Conservation (phyloP, 2,113 vertebrate species). For the Genyomyrus donnyi region DNA sequence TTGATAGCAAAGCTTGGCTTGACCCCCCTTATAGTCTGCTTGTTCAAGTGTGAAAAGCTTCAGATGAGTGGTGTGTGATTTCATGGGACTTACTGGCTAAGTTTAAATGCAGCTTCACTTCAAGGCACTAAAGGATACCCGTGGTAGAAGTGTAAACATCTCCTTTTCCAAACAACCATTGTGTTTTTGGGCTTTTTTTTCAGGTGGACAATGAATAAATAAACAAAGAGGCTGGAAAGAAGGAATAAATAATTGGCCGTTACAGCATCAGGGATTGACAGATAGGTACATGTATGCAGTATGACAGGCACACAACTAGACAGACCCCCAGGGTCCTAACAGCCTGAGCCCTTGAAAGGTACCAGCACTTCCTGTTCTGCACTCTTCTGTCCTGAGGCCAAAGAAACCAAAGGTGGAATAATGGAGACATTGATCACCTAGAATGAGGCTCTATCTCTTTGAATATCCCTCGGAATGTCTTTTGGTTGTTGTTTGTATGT, state of each 20-base stretch:
- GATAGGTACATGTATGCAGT: neutral
- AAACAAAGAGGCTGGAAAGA: neutral
- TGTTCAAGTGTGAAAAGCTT: neutral
- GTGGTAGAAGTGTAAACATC: neutral
- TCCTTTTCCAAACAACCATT: neutral
- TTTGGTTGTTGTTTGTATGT: slow-evolving; percentile 47
- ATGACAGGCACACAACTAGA: neutral
- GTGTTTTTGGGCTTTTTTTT: neutral
- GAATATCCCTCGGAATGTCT: slow-evolving; percentile 28
- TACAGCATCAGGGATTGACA: neutral
- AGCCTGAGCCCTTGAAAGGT: neutral
- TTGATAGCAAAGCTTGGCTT: neutral
- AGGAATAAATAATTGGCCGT: neutral
- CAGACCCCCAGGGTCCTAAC: neutral
- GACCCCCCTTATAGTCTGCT: neutral
- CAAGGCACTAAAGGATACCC: neutral
- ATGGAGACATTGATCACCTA: slow-evolving; percentile 51
- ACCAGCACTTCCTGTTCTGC: slow-evolving; percentile 21
- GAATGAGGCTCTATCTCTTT: slow-evolving; percentile 43
- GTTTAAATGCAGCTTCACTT: neutral
- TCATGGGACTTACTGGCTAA: neutral
- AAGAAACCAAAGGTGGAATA: slow-evolving; percentile 47
- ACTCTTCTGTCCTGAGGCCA: slow-evolving; percentile 46
- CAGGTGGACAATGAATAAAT: neutral
- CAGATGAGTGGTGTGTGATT: neutral